Percentiles rank a stretch among this genome's conserved stretches.
These are phyloP conservation scores for Nilaparvata lugens DNA, from an alignment of 1,140 invertebrate species.

Conservation along the genomic window DNA sequence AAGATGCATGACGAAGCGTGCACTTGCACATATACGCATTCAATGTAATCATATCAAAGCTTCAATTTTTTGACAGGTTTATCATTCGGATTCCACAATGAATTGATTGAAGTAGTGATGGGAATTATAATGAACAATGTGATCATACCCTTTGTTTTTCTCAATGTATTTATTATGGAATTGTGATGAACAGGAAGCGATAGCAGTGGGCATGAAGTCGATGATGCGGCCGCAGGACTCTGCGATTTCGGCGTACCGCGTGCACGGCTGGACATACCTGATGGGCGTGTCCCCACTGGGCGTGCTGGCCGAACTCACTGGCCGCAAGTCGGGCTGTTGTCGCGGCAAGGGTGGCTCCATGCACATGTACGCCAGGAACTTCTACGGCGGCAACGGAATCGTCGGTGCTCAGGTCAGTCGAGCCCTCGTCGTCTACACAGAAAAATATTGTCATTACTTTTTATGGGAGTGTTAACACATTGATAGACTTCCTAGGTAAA, in stretches of 20 bases:
- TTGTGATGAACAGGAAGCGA: conserved; percentile 55
- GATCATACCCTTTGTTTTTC: too few relatives aligned
- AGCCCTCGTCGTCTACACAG: background rate
- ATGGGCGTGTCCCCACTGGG: conserved; percentile 71
- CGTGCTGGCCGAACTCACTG: conserved; percentile 84
- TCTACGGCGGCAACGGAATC: conserved; percentile 97
- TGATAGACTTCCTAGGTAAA: too few relatives aligned
- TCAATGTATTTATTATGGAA: too few relatives aligned
- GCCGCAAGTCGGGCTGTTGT: conserved; percentile 74
- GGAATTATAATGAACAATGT: too few relatives aligned
- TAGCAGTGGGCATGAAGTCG: conserved; percentile 77
- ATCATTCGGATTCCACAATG: too few relatives aligned
- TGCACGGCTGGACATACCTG: conserved; percentile 92
- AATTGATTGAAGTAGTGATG: too few relatives aligned
- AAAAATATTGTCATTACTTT: too few relatives aligned
- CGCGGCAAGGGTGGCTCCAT: conserved; percentile 92
- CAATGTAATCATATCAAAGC: too few relatives aligned
- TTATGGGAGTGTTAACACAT: too few relatives aligned
- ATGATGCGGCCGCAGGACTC: conserved; percentile 73
- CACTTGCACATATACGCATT: too few relatives aligned
- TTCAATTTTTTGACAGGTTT: too few relatives aligned
- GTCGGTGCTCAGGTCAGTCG: conserved; percentile 85
- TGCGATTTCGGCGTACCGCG: conserved; percentile 93
- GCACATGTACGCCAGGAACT: conserved; percentile 84
- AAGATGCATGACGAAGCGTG: too few relatives aligned